Base-by-base conservation (phyloP, 2,113 vertebrate genomes). In the Dromiciops gliroides region DNA sequence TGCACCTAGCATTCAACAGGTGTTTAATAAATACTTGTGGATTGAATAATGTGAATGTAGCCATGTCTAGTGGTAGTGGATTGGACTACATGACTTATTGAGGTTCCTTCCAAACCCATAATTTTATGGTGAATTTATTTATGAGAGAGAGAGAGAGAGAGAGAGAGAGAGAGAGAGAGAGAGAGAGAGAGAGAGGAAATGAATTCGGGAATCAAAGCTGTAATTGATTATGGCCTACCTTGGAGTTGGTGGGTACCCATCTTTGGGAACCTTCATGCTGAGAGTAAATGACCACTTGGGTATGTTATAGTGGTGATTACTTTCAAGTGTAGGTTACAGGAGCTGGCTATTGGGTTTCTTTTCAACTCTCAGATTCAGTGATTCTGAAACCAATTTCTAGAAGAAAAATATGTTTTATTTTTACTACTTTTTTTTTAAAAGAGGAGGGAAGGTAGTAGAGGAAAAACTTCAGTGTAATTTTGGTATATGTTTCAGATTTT, bases 401-500 rank as follows among this genome's bases (percentile, higher is more conserved):
- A 75, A 75, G 67, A 47, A 91, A 93, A 49, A 3, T 23, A 4
- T 4, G 8, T 14, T 88, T 89, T 90, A 89, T 90, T 89, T 48
- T 56, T 91, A 90, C 48, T 47, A 52, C 90, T 89, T 53, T 95
- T 92, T 94, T 91, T 93, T n/a, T n/a, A n/a, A 49, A 89, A 96
- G 31, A 28, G 48, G 83, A 95, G 3, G 25, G 93, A 93, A 88
- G 92, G 9, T 60, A 22, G 50, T 51, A 91, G 48, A 92, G 44
- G 14, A 95, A 91, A 96, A 89, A 88, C 23, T 50, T 67, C 50
- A 49, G 83, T 75, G 50, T 90, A 26, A 75, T 51, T 51, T 90
- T 49, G 37, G 48, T 1, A 31, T 89, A 67, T 91, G 95, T 95
- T 92, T 96, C 89, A 96, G 95, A 90, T 90, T 50, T 92, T 96